Percentiles rank a stretch among this genome's conserved stretches.
phyloP scores from a whole-genome alignment of 1,140 invertebrate genomes.

The Tetragonula clypearis region DNA sequence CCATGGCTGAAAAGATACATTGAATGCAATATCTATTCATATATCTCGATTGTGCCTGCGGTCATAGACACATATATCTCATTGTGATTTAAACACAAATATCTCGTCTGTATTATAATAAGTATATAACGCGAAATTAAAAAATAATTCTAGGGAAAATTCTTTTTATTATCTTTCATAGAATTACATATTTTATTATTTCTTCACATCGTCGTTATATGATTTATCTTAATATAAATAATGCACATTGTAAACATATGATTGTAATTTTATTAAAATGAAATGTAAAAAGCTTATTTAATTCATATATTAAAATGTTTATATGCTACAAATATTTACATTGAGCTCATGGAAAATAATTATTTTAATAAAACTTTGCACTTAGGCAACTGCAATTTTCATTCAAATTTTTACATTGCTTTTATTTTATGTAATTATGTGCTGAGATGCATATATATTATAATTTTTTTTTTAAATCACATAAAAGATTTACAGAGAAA shows the following conservation, averaged over 20 bases:
- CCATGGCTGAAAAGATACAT: too few species aligned
- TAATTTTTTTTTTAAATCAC: not conserved
- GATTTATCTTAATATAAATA: constrained; percentile 42
- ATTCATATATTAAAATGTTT: constrained; percentile 45
- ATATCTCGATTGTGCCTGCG: too few species aligned
- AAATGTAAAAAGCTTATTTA: constrained; percentile 56
- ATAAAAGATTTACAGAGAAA: not conserved
- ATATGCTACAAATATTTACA: constrained; percentile 65
- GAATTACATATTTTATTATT: constrained; percentile 50
- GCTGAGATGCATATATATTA: not conserved
- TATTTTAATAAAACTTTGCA: constrained; percentile 20
- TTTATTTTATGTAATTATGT: constrained; percentile 18
- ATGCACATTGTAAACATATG: constrained; percentile 41
- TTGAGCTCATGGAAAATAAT: constrained; percentile 48
- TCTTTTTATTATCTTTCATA: constrained; percentile 48
- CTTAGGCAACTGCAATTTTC: constrained; percentile 48
- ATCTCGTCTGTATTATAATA: too few species aligned
- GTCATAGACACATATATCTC: too few species aligned
- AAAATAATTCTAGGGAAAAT: not conserved
- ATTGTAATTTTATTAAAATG: constrained; percentile 43
- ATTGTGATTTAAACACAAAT: too few species aligned
- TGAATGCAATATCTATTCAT: too few species aligned
- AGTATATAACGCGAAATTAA: not conserved
- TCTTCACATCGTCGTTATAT: constrained; percentile 32
- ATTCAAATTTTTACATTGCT: constrained; percentile 42